Evolutionary conservation across 2,113 vertebrate genomes (phyloP), one percentile per base, ranked within the genome.

Genomic region (Pungitius pungitius): DNA sequence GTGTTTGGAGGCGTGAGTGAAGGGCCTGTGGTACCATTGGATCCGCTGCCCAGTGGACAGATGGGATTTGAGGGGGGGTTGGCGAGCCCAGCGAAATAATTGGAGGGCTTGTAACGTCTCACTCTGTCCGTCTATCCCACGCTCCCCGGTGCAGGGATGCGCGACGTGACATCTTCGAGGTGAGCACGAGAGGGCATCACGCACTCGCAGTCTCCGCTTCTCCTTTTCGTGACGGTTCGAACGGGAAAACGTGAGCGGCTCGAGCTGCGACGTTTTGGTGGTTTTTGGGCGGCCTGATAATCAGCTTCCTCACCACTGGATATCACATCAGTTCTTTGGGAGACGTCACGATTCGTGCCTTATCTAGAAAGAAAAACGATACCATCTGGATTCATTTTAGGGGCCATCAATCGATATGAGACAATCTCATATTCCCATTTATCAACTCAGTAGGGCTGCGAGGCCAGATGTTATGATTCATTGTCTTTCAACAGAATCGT

Each of bases 241-340:
- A 83, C 66, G 9, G 80, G n/a, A n/a, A 81, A 75, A 67, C 69
- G 73, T n/a, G 39, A 61, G 78, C 75, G 47, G 60, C 27, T 20
- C 14, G 11, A 60, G 56, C 49, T 60, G 61, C 42, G 33, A 8
- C 6, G 33, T 35, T 35, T 6, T 1, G 3, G 5, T 7, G 33
- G n/a, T n/a, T 35, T 6, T 35, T 8, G 1, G 33, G 64, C 60
- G 73, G 64, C 43, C 10, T 12, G 22, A 51, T 24, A 1, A 3
- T 26, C 15, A 4, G 52, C 22, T 54, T 14, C 12, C 13, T 54
- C 22, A 7, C 12, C 22, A 54, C 2, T 14, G 11, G 20, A n/a
- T n/a, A 10, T n/a, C 10, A n/a, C 8, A n/a, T n/a, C 9, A 3
- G 17, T 51, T 22, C 47, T 22, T 51, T 51, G 20, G 47, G 17